Evolutionary conservation across 2,888 invertebrate genomes (phyloP).

Genomic region (Crepidodera aurea): DNA sequence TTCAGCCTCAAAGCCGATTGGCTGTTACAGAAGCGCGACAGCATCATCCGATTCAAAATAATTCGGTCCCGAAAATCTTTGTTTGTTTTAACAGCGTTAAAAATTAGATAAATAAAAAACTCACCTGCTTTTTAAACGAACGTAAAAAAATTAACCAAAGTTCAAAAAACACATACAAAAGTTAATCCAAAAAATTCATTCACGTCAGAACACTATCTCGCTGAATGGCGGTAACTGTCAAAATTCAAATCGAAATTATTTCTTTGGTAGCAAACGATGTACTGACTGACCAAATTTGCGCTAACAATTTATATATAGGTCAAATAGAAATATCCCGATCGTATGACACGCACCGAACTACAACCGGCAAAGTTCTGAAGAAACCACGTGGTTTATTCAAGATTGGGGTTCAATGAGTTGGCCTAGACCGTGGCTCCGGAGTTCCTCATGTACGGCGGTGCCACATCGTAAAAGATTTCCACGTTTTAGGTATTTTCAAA

Average conservation of each 20-base stretch:
- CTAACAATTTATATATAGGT: constrained; percentile 3
- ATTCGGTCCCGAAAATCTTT: no score
- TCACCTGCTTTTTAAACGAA: no score
- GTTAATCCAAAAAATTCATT: no score
- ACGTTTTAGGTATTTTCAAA: neutral
- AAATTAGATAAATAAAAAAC: no score
- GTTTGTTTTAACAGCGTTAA: no score
- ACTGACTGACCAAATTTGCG: neutral
- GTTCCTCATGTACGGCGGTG: neutral
- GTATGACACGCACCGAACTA: neutral
- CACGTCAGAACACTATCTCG: no score
- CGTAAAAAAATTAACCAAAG: neutral
- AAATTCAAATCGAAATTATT: no score
- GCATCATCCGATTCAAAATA: no score
- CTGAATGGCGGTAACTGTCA: no score
- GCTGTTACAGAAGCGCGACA: no score
- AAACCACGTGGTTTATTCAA: constrained; percentile 22
- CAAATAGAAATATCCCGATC: constrained; percentile 1
- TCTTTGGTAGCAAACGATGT: neutral
- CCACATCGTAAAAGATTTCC: neutral
- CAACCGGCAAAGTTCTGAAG: constrained; percentile 5
- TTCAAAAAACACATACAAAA: neutral
- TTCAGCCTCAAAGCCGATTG: no score
- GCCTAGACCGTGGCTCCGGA: constrained; percentile 20
- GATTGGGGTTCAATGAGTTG: constrained; percentile 11